Evolutionary conservation across 1,140 invertebrate species (phyloP), one percentile per base, ranked within the genome.

Genomic region (Drosophila equinoxialis): DNA sequence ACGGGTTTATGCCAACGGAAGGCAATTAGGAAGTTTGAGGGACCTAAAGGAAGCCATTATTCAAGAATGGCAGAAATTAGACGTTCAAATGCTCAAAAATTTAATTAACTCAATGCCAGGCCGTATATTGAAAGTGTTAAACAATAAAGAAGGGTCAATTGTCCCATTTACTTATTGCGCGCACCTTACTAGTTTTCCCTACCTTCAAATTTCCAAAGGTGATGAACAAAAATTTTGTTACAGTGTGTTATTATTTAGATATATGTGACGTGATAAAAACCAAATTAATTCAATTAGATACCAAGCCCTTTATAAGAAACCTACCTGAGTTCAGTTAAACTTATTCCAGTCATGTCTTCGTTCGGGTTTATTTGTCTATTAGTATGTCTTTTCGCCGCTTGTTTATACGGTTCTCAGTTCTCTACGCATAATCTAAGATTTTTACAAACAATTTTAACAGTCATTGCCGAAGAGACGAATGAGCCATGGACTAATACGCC

Each of bases 401-500:
- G n/a, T 4, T 65, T 11, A 13, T n/a, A 0, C 42, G 75, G 17
- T 10, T 86, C 35, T 45, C 41, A 23, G 14, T 20, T n/a, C 17
- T 17, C 3, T 8, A 23, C 63, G 6, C 48, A 78, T 30, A 89
- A 89, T 51, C 41, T 89, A 8, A 71, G 33, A 23, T 58, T 75
- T 2, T 5, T 89, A 0, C 69, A 66, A 17, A 30, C 45, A 1
- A 55, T 89, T 1, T 3, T 84, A 0, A 37, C 48, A 14, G 37
- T 33, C 1, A 73, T 67, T 6, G 42, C 61, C 10, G 10, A 10
- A 0, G 17, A 39, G 37, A 48, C 69, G 2, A 37, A 37, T 4
- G 45, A 81, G 1, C 41, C 54, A 6, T 89, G 84, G 80, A 69
- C 57, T 17, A 81, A 72, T 26, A 78, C 77, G 5, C 80, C 80